Conservation (phyloP, 2,113 vertebrate genomes). For the Nansenia antarctica region DNA sequence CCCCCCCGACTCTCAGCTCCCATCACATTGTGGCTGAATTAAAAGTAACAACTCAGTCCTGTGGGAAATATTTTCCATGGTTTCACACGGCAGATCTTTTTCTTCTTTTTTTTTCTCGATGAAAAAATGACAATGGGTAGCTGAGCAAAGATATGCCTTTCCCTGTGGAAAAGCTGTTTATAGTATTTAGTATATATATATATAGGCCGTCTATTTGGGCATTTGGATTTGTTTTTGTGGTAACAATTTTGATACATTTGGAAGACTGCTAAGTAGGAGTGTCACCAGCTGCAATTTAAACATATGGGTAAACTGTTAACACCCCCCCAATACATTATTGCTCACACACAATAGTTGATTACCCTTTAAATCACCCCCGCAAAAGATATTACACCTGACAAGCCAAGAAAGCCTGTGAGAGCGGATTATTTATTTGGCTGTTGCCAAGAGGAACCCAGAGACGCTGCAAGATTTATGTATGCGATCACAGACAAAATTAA, state of each 20-base stretch:
- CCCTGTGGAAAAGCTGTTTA: neutral
- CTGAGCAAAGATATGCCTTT: slow-evolving; percentile 13
- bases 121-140: slow-evolving; percentile 28
- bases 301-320: neutral
- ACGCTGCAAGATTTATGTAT: slow-evolving; percentile 25
- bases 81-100: slow-evolving; percentile 23
- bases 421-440: slow-evolving; percentile 42
- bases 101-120: slow-evolving; percentile 15
- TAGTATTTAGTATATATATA: no score
- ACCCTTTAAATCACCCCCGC: slow-evolving; percentile 39
- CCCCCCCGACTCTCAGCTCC: slow-evolving; percentile 34
- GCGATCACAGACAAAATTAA: slow-evolving; percentile 19
- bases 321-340: slow-evolving; percentile 2
- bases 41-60: slow-evolving; percentile 24
- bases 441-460: slow-evolving; percentile 21
- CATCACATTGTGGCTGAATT: slow-evolving; percentile 28
- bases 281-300: neutral
- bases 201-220: neutral
- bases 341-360: slow-evolving; percentile 48
- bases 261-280: neutral
- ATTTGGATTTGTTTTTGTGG: neutral
- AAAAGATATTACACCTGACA: slow-evolving; percentile 38
- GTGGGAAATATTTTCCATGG: slow-evolving; percentile 4
- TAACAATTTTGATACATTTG: neutral
- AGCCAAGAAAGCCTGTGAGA: slow-evolving; percentile 27